A percentile compares a stretch with the other conserved stretches of the same genome.
phyloP scores from a whole-genome alignment of 2,797 vertebrate species.

The Paedocypris micromegethes region DNA sequence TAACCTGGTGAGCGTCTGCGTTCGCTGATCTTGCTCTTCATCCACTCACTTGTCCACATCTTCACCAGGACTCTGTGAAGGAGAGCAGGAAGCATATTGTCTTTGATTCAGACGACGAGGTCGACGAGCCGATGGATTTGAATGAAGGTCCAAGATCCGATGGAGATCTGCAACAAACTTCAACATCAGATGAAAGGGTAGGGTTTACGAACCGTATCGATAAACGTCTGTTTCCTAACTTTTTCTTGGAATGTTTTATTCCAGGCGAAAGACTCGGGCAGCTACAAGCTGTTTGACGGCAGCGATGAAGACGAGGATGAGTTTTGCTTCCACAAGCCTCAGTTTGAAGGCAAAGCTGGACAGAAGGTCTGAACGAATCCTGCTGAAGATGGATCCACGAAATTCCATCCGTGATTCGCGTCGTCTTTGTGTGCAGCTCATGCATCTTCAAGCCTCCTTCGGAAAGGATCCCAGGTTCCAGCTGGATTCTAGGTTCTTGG shows the following conservation, averaged over 20 bases:
- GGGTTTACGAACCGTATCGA: background rate
- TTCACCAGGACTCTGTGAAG: slow-evolving; percentile 66
- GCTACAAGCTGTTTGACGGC: slow-evolving; percentile 73
- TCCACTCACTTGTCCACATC: background rate
- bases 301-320: slow-evolving; percentile 56
- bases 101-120: slow-evolving; percentile 79
- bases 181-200: slow-evolving; percentile 48
- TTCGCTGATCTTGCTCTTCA: no score
- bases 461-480: slow-evolving; percentile 85
- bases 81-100: slow-evolving; percentile 75
- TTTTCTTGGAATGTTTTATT: background rate
- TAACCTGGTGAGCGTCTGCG: slow-evolving; percentile 71
- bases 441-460: slow-evolving; percentile 84
- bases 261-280: slow-evolving; percentile 48
- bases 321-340: slow-evolving; percentile 82
- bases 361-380: slow-evolving; percentile 71
- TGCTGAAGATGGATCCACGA: background rate
- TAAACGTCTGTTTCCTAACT: no score
- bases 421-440: slow-evolving; percentile 68
- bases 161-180: slow-evolving; percentile 16
- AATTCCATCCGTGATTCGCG: background rate
- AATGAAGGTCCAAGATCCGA: slow-evolving; percentile 43
- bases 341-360: slow-evolving; percentile 90
- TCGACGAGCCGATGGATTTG: slow-evolving; percentile 43
- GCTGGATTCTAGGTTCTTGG: slow-evolving; percentile 87